Conservation (phyloP, 2,888 invertebrate genomes). For the Drepanosiphum platanoidis region DNA sequence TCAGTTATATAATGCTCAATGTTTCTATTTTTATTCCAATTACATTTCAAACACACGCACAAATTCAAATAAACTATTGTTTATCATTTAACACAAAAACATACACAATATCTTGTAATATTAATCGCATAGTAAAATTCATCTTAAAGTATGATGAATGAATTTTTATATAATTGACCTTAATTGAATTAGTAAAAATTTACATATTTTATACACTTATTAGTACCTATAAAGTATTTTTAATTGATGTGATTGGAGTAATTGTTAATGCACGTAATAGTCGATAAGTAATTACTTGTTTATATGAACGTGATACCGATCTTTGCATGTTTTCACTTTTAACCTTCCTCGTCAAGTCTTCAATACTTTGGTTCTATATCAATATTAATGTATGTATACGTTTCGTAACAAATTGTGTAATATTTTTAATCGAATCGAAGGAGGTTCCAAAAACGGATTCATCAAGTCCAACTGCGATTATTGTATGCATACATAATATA, state of each 20-base stretch:
- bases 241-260: neutral
- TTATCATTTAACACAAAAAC: too few relatives aligned
- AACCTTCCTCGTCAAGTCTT: constrained; percentile 2
- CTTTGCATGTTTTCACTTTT: constrained; percentile 18
- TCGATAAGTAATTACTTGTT: too few relatives aligned
- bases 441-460: constrained; percentile 12
- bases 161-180: neutral
- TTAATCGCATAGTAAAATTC: too few relatives aligned
- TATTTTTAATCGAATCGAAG: neutral
- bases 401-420: neutral
- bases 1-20: too few relatives aligned
- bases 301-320: too few relatives aligned
- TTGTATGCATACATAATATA: neutral
- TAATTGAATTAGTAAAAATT: neutral
- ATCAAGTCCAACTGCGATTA: constrained; percentile 9
- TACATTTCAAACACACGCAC: too few relatives aligned
- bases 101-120: too few relatives aligned
- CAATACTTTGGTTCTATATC: neutral
- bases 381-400: neutral
- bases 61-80: too few relatives aligned
- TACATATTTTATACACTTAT: neutral
- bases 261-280: neutral
- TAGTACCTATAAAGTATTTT: neutral
- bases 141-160: neutral
- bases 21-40: too few relatives aligned